Evolutionary conservation across 2,797 vertebrate species (phyloP), one percentile per base, ranked within the genome.

Genomic region (Poecilia wingei): DNA sequence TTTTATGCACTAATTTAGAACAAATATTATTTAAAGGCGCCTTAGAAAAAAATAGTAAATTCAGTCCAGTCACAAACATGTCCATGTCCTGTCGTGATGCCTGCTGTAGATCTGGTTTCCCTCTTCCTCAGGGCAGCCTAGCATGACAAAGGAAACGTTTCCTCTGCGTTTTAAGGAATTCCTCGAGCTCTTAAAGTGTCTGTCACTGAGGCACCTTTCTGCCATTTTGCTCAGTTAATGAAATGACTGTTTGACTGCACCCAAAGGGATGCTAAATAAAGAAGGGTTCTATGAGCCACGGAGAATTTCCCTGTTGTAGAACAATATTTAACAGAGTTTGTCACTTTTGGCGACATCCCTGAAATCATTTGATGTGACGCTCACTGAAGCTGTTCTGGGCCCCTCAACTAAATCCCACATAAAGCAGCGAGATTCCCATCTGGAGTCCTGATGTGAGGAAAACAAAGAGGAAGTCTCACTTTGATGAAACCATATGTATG

Each of bases 251-350:
- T 72, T 49, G n/a, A 72, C 45, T 49, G n/a, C 70, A 36, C 45
- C 45, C 47, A 33, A 47, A 36, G 46, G 33, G 71, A 20, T 36
- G 39, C 18, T 25, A 51, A 49, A 72, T 51, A 10, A 49, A 72
- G 71, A 33, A 72, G 5, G 18, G 18, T 36, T 51, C 5, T 33
- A 31, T 51, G 71, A 51, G 22, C 47, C 71, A 33, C 5, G 8
- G 28, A 69, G 43, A 22, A 69, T 43, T 43, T 69, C 66, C 36
- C 36, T 68, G 36, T 68, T 69, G 39, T 43, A 13, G 36, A 69
- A 41, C 66, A 69, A 43, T 69, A 69, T 43, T 69, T 69, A 69
- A 64, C 18, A 69, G 39, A 69, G 22, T 43, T 43, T 69, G 66
- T 69, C 66, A 41, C 66, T 69, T 69, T 41, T 39, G 36, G 22